phyloP scores from a whole-genome alignment of 1,140 invertebrate species.

The Platyscapa corneri region DNA sequence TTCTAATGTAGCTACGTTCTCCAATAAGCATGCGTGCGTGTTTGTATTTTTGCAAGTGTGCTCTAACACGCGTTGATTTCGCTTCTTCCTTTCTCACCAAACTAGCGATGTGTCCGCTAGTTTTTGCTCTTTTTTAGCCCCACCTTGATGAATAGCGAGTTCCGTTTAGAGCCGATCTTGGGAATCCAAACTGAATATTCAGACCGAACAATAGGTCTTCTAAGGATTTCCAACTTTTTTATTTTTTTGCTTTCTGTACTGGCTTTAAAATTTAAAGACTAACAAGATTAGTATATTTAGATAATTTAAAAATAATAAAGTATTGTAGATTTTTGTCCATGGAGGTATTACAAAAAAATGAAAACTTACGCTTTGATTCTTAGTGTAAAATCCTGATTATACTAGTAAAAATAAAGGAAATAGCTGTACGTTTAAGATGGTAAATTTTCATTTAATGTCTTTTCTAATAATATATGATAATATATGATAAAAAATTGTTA shows the following conservation, averaged over 20 bases:
- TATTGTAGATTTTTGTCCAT: neutral
- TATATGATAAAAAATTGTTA: no score
- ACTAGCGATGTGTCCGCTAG: neutral
- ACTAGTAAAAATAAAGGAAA: neutral
- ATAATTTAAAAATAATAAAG: neutral
- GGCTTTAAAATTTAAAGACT: no score
- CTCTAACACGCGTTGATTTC: neutral
- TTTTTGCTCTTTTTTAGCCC: neutral
- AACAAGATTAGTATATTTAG: neutral
- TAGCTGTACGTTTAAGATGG: neutral
- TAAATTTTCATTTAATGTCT: neutral
- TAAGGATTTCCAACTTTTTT: neutral
- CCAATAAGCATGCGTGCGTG: neutral
- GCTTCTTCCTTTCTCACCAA: conserved; percentile 17
- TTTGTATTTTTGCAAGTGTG: conserved; percentile 1
- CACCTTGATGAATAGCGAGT: conserved; percentile 33
- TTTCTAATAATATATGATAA: neutral
- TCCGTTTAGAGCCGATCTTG: conserved; percentile 1
- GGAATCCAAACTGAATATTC: conserved; percentile 21
- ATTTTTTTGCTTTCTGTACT: neutral
- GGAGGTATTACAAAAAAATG: neutral
- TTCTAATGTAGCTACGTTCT: neutral
- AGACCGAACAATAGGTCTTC: conserved; percentile 18
- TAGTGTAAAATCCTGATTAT: neutral
- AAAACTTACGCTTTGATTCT: neutral